Evolutionary conservation across 2,888 invertebrate species (phyloP).

Genomic region (Drosophila mayaguana): DNA sequence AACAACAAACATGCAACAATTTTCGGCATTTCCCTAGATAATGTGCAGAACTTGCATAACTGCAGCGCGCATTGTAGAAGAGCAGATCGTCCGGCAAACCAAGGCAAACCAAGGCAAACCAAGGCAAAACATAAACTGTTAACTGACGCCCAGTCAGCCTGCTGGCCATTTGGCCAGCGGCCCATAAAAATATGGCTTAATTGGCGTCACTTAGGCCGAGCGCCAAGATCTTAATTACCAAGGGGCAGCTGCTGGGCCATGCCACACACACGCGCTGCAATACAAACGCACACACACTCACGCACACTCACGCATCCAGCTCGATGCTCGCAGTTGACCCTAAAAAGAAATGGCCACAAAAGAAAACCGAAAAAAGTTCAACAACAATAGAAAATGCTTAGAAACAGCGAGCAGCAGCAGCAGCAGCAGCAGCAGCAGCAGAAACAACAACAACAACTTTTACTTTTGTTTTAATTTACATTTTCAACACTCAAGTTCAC

Average conservation of each 20-base stretch:
- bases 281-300: constrained; percentile 3
- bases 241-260: constrained; percentile 32
- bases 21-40: constrained; percentile 34
- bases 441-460: constrained; percentile 58
- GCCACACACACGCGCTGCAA: constrained; percentile 11
- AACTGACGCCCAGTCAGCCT: neutral
- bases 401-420: constrained; percentile 38
- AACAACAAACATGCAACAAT: constrained; percentile 41
- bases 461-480: constrained; percentile 74
- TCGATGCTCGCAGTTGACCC: constrained; percentile 55
- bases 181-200: constrained; percentile 67
- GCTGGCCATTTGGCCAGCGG: constrained; percentile 22
- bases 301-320: constrained; percentile 11
- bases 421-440: constrained; percentile 51
- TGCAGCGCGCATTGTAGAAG: neutral
- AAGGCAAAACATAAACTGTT: neutral
- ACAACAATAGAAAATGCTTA: constrained; percentile 57
- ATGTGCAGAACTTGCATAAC: constrained; percentile 69
- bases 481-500: constrained; percentile 74
- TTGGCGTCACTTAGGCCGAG: constrained; percentile 73
- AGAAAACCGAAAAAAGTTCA: constrained; percentile 51
- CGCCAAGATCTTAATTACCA: constrained; percentile 67
- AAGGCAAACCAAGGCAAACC: no score
- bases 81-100: neutral
- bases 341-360: constrained; percentile 52